Conservation (phyloP, 2,797 vertebrate species). For the Scolopax bukidnonensis region DNA sequence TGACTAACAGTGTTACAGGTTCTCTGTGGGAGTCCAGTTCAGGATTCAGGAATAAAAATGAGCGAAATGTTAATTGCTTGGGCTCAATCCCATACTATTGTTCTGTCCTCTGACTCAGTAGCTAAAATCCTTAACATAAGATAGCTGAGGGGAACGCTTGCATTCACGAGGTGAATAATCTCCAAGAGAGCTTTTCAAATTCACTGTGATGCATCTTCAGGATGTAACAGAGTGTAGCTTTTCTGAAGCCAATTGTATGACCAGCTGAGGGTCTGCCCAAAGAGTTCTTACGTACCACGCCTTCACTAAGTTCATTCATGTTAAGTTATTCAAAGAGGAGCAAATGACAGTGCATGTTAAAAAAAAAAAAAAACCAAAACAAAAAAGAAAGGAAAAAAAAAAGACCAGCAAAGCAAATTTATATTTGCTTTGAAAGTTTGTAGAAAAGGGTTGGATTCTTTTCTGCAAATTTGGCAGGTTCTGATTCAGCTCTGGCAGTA, state of each 20-base stretch:
- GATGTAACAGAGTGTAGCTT: background rate
- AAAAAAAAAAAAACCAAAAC: background rate
- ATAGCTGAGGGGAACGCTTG: background rate
- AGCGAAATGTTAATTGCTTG: constrained; percentile 3
- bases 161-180: constrained; percentile 37
- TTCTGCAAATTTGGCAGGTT: constrained; percentile 17
- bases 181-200: constrained; percentile 42
- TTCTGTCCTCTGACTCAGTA: background rate
- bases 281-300: background rate
- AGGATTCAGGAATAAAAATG: background rate
- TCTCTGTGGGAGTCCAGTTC: background rate
- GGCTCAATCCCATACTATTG: background rate
- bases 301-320: background rate
- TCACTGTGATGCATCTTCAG: background rate
- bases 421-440: constrained; percentile 23
- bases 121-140: background rate
- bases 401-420: background rate
- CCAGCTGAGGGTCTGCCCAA: background rate
- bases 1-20: background rate
- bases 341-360: background rate
- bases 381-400: background rate
- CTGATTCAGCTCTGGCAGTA: constrained; percentile 40
- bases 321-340: background rate
- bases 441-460: constrained; percentile 13
- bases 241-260: background rate